Percentiles rank a stretch among this genome's conserved stretches.
Conservation (phyloP, 2,888 invertebrate genomes). For the Calameuta pallipes region DNA sequence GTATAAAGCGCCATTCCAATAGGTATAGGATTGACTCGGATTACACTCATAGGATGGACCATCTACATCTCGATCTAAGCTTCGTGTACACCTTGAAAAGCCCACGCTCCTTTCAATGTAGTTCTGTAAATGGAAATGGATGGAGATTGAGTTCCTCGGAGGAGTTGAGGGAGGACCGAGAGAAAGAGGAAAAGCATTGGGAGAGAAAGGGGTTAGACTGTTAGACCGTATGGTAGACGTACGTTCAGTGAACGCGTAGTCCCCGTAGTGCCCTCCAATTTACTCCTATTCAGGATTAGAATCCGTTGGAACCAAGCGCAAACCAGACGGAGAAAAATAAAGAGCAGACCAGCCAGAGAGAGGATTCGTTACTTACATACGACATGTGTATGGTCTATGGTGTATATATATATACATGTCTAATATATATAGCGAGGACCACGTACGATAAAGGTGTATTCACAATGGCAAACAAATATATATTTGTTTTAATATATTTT, state of each 20-base stretch:
- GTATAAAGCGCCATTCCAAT: background rate
- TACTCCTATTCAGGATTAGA: slow-evolving; percentile 43
- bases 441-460: too few species aligned
- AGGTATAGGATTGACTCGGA: slow-evolving; percentile 27
- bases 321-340: background rate
- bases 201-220: slow-evolving; percentile 31
- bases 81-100: slow-evolving; percentile 14
- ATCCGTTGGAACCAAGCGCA: slow-evolving; percentile 30
- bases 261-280: slow-evolving; percentile 37
- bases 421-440: too few species aligned
- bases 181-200: background rate
- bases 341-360: background rate
- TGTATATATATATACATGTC: background rate
- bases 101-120: slow-evolving; percentile 30
- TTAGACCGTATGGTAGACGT: background rate
- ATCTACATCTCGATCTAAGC: slow-evolving; percentile 30
- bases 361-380: background rate
- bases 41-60: slow-evolving; percentile 29
- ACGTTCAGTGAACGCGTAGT: slow-evolving; percentile 12
- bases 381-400: too few species aligned
- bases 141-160: slow-evolving; percentile 42
- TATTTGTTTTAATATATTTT: too few species aligned
- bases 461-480: background rate
- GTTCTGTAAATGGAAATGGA: slow-evolving; percentile 44
- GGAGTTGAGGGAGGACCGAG: slow-evolving; percentile 11